phyloP scores from a whole-genome alignment of 2,113 vertebrate species.

The Polypterus bichir region DNA sequence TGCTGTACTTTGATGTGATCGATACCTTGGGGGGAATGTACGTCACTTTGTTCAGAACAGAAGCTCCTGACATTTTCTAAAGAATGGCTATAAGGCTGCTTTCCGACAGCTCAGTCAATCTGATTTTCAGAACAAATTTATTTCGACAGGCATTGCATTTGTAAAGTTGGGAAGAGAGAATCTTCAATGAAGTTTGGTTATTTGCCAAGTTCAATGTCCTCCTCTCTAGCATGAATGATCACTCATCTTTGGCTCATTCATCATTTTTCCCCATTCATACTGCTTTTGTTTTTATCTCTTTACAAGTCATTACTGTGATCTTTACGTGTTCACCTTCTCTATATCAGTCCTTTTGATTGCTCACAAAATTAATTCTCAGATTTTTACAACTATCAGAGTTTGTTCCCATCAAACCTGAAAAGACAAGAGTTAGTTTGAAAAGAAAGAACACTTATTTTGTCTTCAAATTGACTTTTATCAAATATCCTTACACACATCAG shows the following conservation, averaged over 20 bases:
- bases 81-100: conserved; percentile 1
- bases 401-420: too few relatives aligned
- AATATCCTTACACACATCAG: too few relatives aligned
- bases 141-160: conserved; percentile 2
- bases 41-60: conserved; percentile 12
- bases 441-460: too few relatives aligned
- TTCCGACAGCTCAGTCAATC: conserved; percentile 16
- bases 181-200: conserved; percentile 8
- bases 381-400: too few relatives aligned
- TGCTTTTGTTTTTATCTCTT: neutral
- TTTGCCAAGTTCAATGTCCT: conserved; percentile 3
- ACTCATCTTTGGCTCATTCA: conserved; percentile 2
- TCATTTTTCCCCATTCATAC: conserved; percentile 12
- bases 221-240: conserved; percentile 5
- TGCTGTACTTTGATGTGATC: conserved; percentile 15
- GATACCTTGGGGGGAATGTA: conserved; percentile 7
- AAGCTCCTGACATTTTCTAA: conserved; percentile 24
- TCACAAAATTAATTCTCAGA: too few relatives aligned
- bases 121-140: conserved; percentile 12
- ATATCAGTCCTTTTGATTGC: too few relatives aligned
- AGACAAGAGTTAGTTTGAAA: too few relatives aligned
- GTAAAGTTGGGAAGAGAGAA: neutral
- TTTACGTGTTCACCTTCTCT: too few relatives aligned
- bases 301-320: too few relatives aligned
- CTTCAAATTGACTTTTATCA: too few relatives aligned